These are phyloP conservation scores for Ciconia stormi DNA, from an alignment of 2,113 vertebrate genomes.

Conservation along the genomic window DNA sequence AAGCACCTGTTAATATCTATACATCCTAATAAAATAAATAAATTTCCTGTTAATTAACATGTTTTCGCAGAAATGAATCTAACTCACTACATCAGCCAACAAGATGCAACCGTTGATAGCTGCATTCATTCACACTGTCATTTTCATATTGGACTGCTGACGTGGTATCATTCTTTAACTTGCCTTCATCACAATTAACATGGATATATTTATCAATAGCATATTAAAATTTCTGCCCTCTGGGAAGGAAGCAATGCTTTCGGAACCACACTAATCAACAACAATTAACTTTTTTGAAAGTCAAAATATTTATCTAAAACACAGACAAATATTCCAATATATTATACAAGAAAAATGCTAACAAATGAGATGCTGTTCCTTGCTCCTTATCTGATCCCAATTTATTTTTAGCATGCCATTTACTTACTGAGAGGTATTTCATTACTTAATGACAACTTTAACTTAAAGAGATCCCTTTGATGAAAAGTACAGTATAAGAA, in stretches of 20 bases:
- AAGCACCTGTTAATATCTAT: slow-evolving; percentile 8
- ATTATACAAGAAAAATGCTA: neutral
- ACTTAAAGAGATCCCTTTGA: neutral
- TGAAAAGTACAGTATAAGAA: neutral
- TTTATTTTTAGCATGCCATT: neutral
- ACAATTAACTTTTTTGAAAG: neutral
- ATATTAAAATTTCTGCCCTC: neutral
- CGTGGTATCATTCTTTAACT: neutral
- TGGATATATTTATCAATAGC: slow-evolving; percentile 12
- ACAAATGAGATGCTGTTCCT: neutral
- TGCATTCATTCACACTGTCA: neutral
- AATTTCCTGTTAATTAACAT: slow-evolving; percentile 29
- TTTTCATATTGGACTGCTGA: neutral
- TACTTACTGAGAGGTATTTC: neutral
- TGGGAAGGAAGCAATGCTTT: neutral
- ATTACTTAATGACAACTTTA: neutral
- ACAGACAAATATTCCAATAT: neutral
- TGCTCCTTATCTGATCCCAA: neutral
- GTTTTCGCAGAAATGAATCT: slow-evolving; percentile 3
- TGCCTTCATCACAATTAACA: slow-evolving; percentile 3
- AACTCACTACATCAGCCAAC: neutral
- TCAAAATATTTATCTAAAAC: slow-evolving; percentile 17
- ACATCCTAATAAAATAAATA: neutral
- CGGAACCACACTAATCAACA: neutral
- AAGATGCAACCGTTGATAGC: neutral